phyloP scores from a whole-genome alignment of 2,797 vertebrate species.

The Pseudochaenichthys georgianus region DNA sequence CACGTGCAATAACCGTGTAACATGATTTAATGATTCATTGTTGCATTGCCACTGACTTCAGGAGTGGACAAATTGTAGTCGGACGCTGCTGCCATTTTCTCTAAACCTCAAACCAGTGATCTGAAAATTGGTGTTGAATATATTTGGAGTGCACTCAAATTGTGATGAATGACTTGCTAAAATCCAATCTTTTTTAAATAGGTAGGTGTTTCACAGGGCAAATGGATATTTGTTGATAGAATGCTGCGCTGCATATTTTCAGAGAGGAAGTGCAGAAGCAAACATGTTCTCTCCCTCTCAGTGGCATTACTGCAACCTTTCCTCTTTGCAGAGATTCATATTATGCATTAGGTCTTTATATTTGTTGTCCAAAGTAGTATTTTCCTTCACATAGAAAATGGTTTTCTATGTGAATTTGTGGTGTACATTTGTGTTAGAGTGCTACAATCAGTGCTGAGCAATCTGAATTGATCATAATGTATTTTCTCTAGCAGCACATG shows the following conservation, averaged over 20 bases:
- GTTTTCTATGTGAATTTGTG: constrained; percentile 18
- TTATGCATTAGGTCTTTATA: background rate
- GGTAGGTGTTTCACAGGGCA: background rate
- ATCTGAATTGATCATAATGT: constrained; percentile 38
- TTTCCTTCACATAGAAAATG: constrained; percentile 10
- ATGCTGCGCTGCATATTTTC: constrained; percentile 8
- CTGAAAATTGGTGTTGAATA: constrained; percentile 22
- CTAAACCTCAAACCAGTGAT: constrained; percentile 14
- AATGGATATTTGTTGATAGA: constrained; percentile 1
- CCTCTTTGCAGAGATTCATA: constrained; percentile 6
- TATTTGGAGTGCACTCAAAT: background rate
- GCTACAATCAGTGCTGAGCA: constrained; percentile 18
- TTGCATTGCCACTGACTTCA: constrained; percentile 13
- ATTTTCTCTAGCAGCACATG: constrained; percentile 35
- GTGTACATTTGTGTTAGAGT: constrained; percentile 1
- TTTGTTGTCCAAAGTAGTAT: background rate
- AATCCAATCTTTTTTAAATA: constrained; percentile 1
- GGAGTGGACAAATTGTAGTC: constrained; percentile 26
- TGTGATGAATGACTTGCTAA: background rate
- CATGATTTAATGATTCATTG: constrained; percentile 33
- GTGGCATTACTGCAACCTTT: background rate
- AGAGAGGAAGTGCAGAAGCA: background rate
- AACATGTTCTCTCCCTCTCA: background rate
- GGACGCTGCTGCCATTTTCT: constrained; percentile 23
- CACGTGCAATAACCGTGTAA: background rate